phyloP scores from a whole-genome alignment of 2,797 vertebrate genomes.

The Monodelphis domestica region DNA sequence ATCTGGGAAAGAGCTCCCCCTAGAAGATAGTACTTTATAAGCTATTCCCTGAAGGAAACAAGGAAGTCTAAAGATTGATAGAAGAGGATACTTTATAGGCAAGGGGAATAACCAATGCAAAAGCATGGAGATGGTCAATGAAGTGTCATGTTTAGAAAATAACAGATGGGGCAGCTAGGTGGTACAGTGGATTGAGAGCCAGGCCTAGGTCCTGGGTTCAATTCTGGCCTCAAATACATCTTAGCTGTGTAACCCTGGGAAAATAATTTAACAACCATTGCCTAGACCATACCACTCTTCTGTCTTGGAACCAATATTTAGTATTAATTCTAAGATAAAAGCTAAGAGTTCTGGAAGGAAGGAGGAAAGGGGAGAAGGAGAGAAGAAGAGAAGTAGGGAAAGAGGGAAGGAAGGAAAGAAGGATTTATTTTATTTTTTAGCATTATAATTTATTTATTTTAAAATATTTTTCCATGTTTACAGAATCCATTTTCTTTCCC shows the following conservation, averaged over 20 bases:
- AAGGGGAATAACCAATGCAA: neutral
- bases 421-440: too few species aligned
- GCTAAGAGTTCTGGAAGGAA: rapidly evolving
- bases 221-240: too few species aligned
- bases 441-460: neutral
- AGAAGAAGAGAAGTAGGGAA: neutral
- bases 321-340: too few species aligned
- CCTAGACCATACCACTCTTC: too few species aligned
- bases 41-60: neutral
- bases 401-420: neutral
- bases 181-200: too few species aligned
- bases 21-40: neutral
- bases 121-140: neutral
- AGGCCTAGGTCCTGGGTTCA: too few species aligned
- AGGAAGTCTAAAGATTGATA: neutral
- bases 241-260: too few species aligned
- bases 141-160: neutral
- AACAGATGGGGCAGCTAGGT: too few species aligned
- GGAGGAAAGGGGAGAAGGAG: neutral
- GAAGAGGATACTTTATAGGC: neutral
- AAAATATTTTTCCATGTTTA: too few species aligned
- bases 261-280: too few species aligned
- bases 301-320: too few species aligned
- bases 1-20: neutral
- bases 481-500: too few species aligned